Evolutionary conservation across 2,888 invertebrate species (phyloP), one percentile per base, ranked within the genome.

Genomic region (Rotaria magnacalcarata): DNA sequence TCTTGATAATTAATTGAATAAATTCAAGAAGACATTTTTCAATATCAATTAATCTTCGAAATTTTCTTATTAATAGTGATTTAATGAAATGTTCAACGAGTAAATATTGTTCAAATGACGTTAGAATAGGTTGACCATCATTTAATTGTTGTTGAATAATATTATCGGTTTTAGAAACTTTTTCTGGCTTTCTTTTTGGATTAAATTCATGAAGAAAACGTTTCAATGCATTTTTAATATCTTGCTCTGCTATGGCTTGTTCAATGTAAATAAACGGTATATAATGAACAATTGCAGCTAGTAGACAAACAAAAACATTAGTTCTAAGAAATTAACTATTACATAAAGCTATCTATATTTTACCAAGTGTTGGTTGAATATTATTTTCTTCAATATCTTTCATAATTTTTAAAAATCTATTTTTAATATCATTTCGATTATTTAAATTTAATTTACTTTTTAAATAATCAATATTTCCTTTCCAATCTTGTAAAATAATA

Each of bases 191-290:
- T 24, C 7, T 75, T 47, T 47, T 75, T 24, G 75, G 24, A 75
- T 75, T 75, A 75, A 75, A 75, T 43, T 75, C 75, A n/a, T 43
- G 24, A 21, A 75, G n/a, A 75, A 75, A 75, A 47, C 75, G 47
- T 24, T 75, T 75, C 7, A 41, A 43, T 24, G 75, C 41, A 75
- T 75, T 75, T 24, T 19, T 75, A 24, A 75, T 75, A 24, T 41
- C 41, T 75, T 75, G 41, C 6, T 75, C 75, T 11, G 6, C 16
- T 8, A 75, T 75, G 1, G 47, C 75, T 75, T 75, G 75, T 75
- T 75, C 75, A 24, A 75, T 43, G 47, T 75, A 75, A 47, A 75
- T 27, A 75, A 21, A 75, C 24, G 75, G 75, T n/a, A 75, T 75
- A 24, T 41, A 11, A 75, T 75, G 75, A 43, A 19, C 41, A 75